These are phyloP conservation scores for Leucoraja erinaceus DNA, from an alignment of 2,113 vertebrate species.

Conservation along the genomic window DNA sequence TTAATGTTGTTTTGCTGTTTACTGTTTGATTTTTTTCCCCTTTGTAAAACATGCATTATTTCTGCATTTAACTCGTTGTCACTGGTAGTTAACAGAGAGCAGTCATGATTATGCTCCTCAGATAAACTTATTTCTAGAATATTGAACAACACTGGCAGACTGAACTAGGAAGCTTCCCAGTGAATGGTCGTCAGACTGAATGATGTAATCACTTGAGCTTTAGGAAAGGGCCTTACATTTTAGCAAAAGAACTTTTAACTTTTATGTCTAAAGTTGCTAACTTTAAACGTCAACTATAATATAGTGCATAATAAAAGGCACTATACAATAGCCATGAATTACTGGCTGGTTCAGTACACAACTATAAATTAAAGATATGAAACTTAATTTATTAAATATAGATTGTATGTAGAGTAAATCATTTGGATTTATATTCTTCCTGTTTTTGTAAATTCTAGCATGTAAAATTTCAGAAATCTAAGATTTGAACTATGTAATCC, in stretches of 20 bases:
- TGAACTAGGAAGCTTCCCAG: background rate
- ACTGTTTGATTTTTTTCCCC: background rate
- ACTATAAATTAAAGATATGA: background rate
- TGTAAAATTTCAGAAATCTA: slow-evolving; percentile 14
- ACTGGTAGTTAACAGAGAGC: background rate
- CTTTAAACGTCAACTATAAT: background rate
- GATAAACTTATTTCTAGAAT: background rate
- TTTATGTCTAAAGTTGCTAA: background rate
- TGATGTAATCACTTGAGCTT: background rate
- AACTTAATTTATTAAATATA: slow-evolving; percentile 28
- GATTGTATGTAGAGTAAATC: slow-evolving; percentile 10
- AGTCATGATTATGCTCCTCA: background rate
- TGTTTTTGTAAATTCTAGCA: slow-evolving; percentile 24
- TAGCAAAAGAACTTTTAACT: background rate
- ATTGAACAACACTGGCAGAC: background rate
- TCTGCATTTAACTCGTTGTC: background rate
- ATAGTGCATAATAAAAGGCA: background rate
- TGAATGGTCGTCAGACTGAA: background rate
- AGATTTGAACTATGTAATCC: background rate
- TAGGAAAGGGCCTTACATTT: slow-evolving; percentile 26
- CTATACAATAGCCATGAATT: background rate
- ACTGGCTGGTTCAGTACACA: slow-evolving; percentile 36
- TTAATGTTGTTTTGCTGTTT: background rate
- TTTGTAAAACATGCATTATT: background rate
- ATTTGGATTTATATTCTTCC: background rate